Evolutionary conservation across 2,113 vertebrate species (phyloP), one percentile per base, ranked within the genome.

Genomic region (Xiphophorus maculatus): DNA sequence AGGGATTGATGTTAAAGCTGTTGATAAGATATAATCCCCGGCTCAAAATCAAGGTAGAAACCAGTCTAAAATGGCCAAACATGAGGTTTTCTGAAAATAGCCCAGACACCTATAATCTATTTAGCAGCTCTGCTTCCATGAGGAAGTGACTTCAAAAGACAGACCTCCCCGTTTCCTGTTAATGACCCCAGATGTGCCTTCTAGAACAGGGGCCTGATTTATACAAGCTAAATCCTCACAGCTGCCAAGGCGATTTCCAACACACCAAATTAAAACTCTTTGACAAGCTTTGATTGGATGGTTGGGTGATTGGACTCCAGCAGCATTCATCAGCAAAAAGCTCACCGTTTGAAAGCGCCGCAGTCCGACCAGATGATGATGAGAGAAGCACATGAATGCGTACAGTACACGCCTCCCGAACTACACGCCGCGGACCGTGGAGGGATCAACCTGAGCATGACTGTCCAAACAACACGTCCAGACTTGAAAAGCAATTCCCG

Each of bases 131-230:
- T 27, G 7, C 75, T 72, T 63, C 73, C 51, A 83, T 30, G 66
- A 87, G 80, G 76, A 89, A 84, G 89, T 81, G 5, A 83, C 91
- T 92, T 92, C 86, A 92, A 93, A 91, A 83, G 81, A 42, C 27
- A 27, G 60, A 60, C 51, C 82, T 63, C 54, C 42, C 35, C 27
- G 30, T 69, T 65, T 74, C 83, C 69, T 25, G 62, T 83, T 92
- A 90, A 88, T 84, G 87, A 86, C 74, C 85, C 87, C 88, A 91
- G 88, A 92, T 91, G 90, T 92, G 84, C 77, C 28, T 66, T 73
- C 68, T 63, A 60, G 73, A 92, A 90, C 85, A 87, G 77, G 69
- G 80, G 44, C 15, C 82, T 78, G 86, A 91, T 91, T 91, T 84
- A 86, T 89, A 69, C 15, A 33, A 71, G 63, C 28, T 54, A 70